Evolutionary conservation across 2,113 vertebrate species (phyloP).

Genomic region (Cnemophilus loriae): DNA sequence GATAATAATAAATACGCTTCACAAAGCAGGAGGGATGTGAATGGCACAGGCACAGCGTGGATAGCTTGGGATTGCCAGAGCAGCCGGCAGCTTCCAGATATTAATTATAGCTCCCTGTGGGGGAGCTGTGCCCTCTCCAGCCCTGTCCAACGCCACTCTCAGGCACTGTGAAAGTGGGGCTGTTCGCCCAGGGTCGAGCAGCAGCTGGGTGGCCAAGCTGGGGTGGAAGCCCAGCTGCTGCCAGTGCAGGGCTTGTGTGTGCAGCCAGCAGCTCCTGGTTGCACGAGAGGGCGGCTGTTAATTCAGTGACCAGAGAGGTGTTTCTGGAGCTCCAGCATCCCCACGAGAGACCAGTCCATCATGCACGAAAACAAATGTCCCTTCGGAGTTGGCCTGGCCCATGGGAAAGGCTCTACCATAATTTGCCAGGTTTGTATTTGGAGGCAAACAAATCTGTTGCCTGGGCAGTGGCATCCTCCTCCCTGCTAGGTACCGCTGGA

Average conservation of each 20-base stretch:
- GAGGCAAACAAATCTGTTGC: not conserved
- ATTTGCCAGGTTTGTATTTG: not conserved
- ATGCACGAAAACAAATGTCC: fast-evolving
- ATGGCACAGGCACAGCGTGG: not conserved
- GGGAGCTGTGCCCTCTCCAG: not conserved
- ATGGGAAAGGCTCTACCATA: not conserved
- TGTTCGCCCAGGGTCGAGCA: fast-evolving
- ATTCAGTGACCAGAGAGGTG: fast-evolving
- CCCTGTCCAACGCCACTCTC: not conserved
- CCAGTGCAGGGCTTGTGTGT: not conserved
- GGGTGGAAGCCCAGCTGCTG: not conserved
- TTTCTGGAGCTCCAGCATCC: not conserved
- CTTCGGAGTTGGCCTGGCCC: fast-evolving
- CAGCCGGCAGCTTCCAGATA: not conserved
- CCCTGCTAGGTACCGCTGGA: not conserved
- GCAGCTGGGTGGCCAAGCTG: not conserved
- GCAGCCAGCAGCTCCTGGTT: not conserved
- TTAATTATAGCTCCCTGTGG: not conserved
- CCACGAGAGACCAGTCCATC: fast-evolving
- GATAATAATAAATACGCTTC: not conserved
- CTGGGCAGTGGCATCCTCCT: not conserved
- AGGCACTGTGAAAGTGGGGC: not conserved
- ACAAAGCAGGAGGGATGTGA: not conserved
- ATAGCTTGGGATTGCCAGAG: not conserved
- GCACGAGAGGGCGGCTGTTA: not conserved